phyloP scores from a whole-genome alignment of 1,140 invertebrate genomes.

The Probaryconus sp. region DNA sequence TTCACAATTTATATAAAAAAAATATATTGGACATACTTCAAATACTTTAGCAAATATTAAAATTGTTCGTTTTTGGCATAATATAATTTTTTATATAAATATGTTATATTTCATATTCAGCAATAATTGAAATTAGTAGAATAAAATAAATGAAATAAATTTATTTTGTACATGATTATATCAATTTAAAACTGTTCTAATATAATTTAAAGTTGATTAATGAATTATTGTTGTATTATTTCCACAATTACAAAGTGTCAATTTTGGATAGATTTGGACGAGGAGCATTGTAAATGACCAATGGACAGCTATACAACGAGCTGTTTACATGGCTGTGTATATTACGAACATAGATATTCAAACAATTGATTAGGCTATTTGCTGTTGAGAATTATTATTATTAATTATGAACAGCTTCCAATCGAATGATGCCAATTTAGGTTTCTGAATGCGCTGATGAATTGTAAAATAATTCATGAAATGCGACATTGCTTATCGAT shows the following conservation, averaged over 20 bases:
- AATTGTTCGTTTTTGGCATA: too few relatives aligned
- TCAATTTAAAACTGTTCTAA: too few relatives aligned
- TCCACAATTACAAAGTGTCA: conserved; percentile 11
- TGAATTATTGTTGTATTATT: too few relatives aligned
- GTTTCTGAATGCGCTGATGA: too few relatives aligned
- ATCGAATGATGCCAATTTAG: conserved; percentile 4
- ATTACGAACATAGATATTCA: conserved; percentile 13
- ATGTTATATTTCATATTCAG: neutral
- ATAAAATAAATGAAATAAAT: conserved; percentile 4
- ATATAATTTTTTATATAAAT: neutral
- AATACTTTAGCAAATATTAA: too few relatives aligned
- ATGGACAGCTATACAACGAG: conserved; percentile 5
- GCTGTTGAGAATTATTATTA: conserved; percentile 21
- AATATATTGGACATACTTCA: too few relatives aligned
- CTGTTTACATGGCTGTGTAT: conserved; percentile 9
- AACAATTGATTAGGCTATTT: conserved; percentile 29
- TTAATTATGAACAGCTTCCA: conserved; percentile 18
- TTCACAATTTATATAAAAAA: too few relatives aligned
- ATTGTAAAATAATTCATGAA: neutral
- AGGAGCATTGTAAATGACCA: conserved; percentile 2
- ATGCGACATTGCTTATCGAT: too few relatives aligned
- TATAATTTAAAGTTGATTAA: too few relatives aligned
- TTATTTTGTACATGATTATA: too few relatives aligned
- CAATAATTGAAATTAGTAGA: neutral
- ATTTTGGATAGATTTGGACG: conserved; percentile 18